These are phyloP conservation scores for Caligus rogercresseyi DNA, from an alignment of 1,140 invertebrate species.

Conservation along the genomic window DNA sequence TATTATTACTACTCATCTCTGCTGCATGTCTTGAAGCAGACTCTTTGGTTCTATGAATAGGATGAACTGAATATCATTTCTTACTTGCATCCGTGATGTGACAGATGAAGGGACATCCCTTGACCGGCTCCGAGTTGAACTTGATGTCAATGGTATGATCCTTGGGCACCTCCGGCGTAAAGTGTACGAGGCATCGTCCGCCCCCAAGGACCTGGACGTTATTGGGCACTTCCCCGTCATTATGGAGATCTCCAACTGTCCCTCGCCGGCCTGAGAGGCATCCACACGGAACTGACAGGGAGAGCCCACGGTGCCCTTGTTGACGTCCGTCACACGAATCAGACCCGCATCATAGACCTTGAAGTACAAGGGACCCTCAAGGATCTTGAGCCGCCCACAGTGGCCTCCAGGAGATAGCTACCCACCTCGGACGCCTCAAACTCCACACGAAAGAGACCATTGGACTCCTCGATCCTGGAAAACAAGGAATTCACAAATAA, in stretches of 20 bases:
- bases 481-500: neutral
- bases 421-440: constrained; percentile 79
- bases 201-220: constrained; percentile 88
- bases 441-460: constrained; percentile 64
- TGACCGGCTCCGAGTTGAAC: constrained; percentile 79
- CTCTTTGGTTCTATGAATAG: too few relatives aligned
- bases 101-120: constrained; percentile 72
- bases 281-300: constrained; percentile 88
- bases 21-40: too few relatives aligned
- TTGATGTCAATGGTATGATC: constrained; percentile 92
- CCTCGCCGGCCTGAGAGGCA: constrained; percentile 85
- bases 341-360: constrained; percentile 82
- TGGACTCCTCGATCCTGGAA: constrained; percentile 30
- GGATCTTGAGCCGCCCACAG: constrained; percentile 61
- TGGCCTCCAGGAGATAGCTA: constrained; percentile 69
- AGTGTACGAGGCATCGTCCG: constrained; percentile 80
- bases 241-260: constrained; percentile 94
- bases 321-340: constrained; percentile 74
- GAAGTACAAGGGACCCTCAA: constrained; percentile 62
- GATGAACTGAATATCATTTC: neutral
- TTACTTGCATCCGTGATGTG: constrained; percentile 55
- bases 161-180: constrained; percentile 76
- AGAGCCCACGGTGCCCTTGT: constrained; percentile 67
- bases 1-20: too few relatives aligned
- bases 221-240: constrained; percentile 92